A percentile compares a stretch with the other conserved stretches of the same genome.
phyloP scores from a whole-genome alignment of 2,888 invertebrate species.

The Orgyia antiqua region DNA sequence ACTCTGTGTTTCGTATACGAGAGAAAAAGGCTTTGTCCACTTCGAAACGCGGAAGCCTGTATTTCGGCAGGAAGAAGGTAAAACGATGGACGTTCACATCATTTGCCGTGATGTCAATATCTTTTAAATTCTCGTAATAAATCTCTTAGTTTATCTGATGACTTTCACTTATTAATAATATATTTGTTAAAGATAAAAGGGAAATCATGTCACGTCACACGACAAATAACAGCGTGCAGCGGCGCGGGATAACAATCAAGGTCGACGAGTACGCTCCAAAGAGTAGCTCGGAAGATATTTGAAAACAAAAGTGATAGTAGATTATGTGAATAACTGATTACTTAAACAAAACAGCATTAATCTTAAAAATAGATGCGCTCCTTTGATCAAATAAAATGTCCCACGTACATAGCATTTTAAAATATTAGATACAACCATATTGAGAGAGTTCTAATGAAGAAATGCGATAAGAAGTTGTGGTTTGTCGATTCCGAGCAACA shows the following conservation, averaged over 20 bases:
- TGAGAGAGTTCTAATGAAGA: too few species aligned
- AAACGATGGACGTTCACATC: constrained; percentile 34
- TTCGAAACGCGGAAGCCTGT: constrained; percentile 43
- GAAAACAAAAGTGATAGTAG: constrained; percentile 69
- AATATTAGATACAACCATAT: too few species aligned
- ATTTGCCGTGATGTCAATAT: too few species aligned
- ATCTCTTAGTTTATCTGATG: constrained; percentile 20
- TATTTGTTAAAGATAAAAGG: constrained; percentile 60
- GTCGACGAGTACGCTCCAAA: constrained; percentile 37
- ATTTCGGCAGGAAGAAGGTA: constrained; percentile 42
- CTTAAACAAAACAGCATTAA: constrained; percentile 30
- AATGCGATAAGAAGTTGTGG: too few species aligned
- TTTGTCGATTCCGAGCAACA: too few species aligned
- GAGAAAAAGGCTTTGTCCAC: constrained; percentile 21
- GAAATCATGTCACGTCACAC: constrained; percentile 53
- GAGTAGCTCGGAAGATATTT: constrained; percentile 37
- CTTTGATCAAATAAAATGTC: constrained; percentile 13
- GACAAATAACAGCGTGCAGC: constrained; percentile 49
- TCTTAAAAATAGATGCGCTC: constrained; percentile 10
- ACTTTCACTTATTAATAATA: constrained; percentile 62
- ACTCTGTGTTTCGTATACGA: constrained; percentile 32
- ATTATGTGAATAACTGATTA: constrained; percentile 40
- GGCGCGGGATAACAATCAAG: constrained; percentile 54
- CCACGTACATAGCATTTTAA: too few species aligned
- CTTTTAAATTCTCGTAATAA: constrained; percentile 30